A percentile compares a stretch with the other conserved stretches of the same genome.
These are phyloP conservation scores for Diuraphis noxia DNA, from an alignment of 1,140 invertebrate species.

Conservation along the genomic window DNA sequence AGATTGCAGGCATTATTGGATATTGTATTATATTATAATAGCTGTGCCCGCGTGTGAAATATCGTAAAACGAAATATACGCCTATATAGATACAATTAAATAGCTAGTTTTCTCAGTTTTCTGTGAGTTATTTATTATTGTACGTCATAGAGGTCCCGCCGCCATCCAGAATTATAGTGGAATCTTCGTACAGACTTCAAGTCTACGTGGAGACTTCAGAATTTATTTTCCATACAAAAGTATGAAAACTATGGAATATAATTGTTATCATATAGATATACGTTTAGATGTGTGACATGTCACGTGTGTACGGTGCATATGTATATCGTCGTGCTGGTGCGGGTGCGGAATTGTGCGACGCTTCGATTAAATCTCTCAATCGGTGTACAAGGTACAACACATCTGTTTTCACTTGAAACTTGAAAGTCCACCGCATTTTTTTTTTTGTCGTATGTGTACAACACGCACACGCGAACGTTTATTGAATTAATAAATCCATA, in stretches of 20 bases:
- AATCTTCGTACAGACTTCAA: too few species aligned
- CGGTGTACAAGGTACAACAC: neutral
- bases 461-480: neutral
- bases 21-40: neutral
- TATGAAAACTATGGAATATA: neutral
- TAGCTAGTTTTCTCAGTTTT: neutral
- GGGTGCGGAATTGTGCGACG: neutral
- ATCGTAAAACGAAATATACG: neutral
- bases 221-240: neutral
- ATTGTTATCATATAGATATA: neutral
- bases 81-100: neutral
- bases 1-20: neutral
- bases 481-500: slow-evolving; percentile 35
- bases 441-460: neutral
- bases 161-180: neutral
- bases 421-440: neutral
- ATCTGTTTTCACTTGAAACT: slow-evolving; percentile 8
- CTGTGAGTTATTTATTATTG: neutral
- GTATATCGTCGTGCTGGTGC: neutral
- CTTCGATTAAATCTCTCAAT: neutral
- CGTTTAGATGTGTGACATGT: neutral
- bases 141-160: neutral
- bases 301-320: neutral
- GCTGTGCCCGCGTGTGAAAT: neutral
- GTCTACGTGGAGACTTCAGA: neutral